These are phyloP conservation scores for Sebastes fasciatus DNA, from an alignment of 2,113 vertebrate species.

Conservation along the genomic window DNA sequence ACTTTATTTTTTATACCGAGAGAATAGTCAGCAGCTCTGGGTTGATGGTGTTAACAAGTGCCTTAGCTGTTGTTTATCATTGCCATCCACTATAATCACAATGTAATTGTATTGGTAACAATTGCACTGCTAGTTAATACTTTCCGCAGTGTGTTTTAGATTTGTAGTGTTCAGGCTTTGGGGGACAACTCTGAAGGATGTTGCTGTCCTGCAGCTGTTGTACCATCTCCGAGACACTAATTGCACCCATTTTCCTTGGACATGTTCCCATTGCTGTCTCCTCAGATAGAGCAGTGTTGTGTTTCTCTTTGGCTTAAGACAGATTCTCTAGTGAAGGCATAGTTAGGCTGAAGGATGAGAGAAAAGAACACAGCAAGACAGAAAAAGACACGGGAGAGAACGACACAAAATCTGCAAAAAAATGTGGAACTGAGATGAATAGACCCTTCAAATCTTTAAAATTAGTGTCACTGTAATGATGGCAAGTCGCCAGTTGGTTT, in stretches of 20 bases:
- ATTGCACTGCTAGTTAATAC: slow-evolving; percentile 33
- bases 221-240: slow-evolving; percentile 58
- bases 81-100: slow-evolving; percentile 40
- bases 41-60: slow-evolving; percentile 44
- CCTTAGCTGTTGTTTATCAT: slow-evolving; percentile 48
- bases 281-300: slow-evolving; percentile 53
- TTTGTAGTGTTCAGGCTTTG: slow-evolving; percentile 41
- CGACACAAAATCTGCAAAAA: not conserved
- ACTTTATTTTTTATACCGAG: slow-evolving; percentile 56
- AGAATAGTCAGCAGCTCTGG: slow-evolving; percentile 29
- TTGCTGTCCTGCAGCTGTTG: slow-evolving; percentile 54
- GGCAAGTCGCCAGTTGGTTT: not conserved
- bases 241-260: slow-evolving; percentile 66
- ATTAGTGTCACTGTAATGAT: slow-evolving; percentile 12
- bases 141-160: slow-evolving; percentile 38
- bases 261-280: slow-evolving; percentile 53
- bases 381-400: not conserved
- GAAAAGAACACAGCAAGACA: slow-evolving; percentile 20
- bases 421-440: not conserved
- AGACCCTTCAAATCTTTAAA: not conserved
- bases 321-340: slow-evolving; percentile 51
- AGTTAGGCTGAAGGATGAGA: slow-evolving; percentile 56
- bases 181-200: slow-evolving; percentile 59
- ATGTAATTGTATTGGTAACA: slow-evolving; percentile 28
- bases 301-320: slow-evolving; percentile 48